A percentile compares a stretch with the other conserved stretches of the same genome.
phyloP scores from a whole-genome alignment of 2,797 vertebrate genomes.

The Botia kubotai region DNA sequence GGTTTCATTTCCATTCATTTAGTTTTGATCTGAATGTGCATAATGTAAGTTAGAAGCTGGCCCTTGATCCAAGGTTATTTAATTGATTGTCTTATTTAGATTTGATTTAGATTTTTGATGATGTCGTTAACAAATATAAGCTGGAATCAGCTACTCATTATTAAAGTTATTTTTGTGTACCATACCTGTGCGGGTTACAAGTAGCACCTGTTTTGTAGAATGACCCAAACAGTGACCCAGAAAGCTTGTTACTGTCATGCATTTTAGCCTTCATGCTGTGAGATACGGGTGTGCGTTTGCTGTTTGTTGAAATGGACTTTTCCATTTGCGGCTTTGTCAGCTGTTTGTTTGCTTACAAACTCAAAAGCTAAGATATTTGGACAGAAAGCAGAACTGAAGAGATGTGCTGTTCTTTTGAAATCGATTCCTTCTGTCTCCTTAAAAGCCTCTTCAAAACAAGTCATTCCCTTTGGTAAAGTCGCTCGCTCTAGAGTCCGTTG shows the following conservation, averaged over 20 bases:
- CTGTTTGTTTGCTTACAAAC: constrained; percentile 46
- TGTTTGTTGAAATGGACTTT: constrained; percentile 24
- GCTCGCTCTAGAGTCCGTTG: constrained; percentile 23
- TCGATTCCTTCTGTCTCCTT: constrained; percentile 48
- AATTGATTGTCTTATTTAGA: too few species aligned
- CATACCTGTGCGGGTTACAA: neutral
- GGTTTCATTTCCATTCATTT: too few species aligned
- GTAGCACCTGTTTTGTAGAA: too few species aligned
- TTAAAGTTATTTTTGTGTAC: neutral
- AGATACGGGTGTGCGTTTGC: neutral
- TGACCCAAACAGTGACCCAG: neutral
- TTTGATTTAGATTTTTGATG: too few species aligned
- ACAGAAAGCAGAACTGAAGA: constrained; percentile 39
- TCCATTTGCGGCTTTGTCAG: constrained; percentile 26
- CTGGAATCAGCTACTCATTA: too few species aligned
- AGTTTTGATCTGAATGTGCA: too few species aligned
- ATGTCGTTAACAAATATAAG: too few species aligned
- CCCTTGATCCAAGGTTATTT: too few species aligned
- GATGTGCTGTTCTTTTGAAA: constrained; percentile 32
- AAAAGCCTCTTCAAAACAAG: constrained; percentile 51
- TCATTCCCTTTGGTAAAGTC: constrained; percentile 48
- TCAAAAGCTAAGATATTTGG: constrained; percentile 36
- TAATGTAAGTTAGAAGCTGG: too few species aligned
- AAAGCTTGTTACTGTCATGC: neutral
- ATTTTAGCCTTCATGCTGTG: neutral